Conservation (phyloP, 2,888 invertebrate species). For the Cinara cedri region DNA sequence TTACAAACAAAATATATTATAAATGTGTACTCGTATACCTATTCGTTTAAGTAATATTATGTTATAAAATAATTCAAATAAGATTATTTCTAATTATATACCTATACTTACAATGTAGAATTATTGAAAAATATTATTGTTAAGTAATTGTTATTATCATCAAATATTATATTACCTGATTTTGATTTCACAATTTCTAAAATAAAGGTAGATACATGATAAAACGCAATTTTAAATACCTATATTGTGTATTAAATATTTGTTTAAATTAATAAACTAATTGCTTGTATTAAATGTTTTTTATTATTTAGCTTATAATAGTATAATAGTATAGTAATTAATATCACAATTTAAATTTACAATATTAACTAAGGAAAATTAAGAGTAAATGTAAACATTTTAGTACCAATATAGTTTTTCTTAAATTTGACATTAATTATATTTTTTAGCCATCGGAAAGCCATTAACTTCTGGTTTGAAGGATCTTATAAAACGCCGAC, state of each 20-base stretch:
- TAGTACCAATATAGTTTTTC: neutral
- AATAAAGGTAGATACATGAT: no score
- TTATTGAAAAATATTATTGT: no score
- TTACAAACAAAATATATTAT: no score
- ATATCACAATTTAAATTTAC: neutral
- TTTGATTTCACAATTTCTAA: neutral
- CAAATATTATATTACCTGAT: neutral
- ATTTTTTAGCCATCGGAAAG: conserved; percentile 76
- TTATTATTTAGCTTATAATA: conserved; percentile 10
- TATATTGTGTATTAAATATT: neutral
- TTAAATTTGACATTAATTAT: neutral
- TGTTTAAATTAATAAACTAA: neutral
- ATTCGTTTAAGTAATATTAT: no score
- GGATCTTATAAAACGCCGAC: conserved; percentile 85
- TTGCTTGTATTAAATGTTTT: neutral
- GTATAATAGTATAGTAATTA: neutral
- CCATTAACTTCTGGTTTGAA: conserved; percentile 89
- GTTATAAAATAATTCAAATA: neutral
- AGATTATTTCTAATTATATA: neutral
- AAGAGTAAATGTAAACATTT: neutral
- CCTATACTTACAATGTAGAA: no score
- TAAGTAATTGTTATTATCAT: neutral
- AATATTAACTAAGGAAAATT: neutral
- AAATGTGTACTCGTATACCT: no score
- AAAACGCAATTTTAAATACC: neutral